These are phyloP conservation scores for Xylophagus ater DNA, from an alignment of 2,888 invertebrate genomes.

Conservation along the genomic window DNA sequence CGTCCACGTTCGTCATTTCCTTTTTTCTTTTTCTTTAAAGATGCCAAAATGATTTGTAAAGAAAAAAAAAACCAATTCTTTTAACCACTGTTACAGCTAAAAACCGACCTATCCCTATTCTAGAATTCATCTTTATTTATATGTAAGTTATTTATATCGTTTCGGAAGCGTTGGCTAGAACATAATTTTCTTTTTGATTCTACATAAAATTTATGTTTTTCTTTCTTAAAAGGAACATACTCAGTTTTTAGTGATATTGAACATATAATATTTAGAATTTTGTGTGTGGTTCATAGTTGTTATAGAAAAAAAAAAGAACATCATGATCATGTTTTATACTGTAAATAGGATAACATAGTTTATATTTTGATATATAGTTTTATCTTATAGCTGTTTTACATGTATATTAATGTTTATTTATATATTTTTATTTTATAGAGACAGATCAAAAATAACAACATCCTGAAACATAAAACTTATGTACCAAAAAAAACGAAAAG, in stretches of 20 bases:
- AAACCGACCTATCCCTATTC: too few relatives aligned
- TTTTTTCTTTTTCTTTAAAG: neutral
- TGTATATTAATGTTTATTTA: too few relatives aligned
- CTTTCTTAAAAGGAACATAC: neutral
- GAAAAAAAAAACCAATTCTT: slow-evolving; percentile 8
- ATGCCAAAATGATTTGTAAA: neutral
- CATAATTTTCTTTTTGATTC: slow-evolving; percentile 16
- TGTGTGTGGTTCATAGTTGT: too few relatives aligned
- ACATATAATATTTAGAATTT: too few relatives aligned
- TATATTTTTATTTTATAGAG: too few relatives aligned
- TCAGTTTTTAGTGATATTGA: too few relatives aligned
- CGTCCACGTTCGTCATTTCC: neutral
- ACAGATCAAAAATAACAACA: slow-evolving; percentile 7
- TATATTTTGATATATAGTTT: too few relatives aligned
- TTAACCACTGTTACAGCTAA: too few relatives aligned
- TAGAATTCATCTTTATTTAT: slow-evolving; percentile 12
- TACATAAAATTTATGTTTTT: slow-evolving; percentile 15
- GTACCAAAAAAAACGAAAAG: neutral
- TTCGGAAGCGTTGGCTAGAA: slow-evolving; percentile 16
- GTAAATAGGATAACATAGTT: too few relatives aligned
- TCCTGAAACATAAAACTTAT: slow-evolving; percentile 9
- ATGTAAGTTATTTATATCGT: slow-evolving; percentile 14
- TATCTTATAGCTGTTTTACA: too few relatives aligned
- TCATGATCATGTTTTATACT: too few relatives aligned
- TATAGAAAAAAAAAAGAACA: too few relatives aligned